phyloP scores from a whole-genome alignment of 1,140 invertebrate genomes.

The Chymomyza costata region DNA sequence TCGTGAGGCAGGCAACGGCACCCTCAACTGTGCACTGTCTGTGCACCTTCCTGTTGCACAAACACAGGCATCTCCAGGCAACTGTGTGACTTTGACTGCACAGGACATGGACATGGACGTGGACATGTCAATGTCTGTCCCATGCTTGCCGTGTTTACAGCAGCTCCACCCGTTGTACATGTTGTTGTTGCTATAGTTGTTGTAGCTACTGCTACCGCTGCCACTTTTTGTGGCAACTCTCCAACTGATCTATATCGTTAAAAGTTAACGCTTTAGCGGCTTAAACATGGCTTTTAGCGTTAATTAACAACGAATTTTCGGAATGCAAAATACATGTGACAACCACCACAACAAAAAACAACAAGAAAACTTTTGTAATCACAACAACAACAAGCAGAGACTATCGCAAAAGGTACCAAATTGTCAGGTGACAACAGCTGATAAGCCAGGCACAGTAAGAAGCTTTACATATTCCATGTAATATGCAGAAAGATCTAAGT shows the following conservation, averaged over 20 bases:
- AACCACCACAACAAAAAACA: slow-evolving; percentile 39
- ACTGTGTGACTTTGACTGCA: slow-evolving; percentile 44
- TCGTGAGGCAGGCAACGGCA: slow-evolving; percentile 43
- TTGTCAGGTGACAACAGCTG: too few species aligned
- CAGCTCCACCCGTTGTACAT: slow-evolving; percentile 7
- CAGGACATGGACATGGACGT: slow-evolving; percentile 56
- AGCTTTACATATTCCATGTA: too few species aligned
- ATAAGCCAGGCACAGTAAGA: slow-evolving; percentile 35
- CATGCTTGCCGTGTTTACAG: slow-evolving; percentile 1
- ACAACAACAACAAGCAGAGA: slow-evolving; percentile 12
- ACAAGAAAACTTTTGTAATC: slow-evolving; percentile 58
- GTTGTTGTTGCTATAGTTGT: slow-evolving; percentile 6
- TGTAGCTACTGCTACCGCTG: not conserved
- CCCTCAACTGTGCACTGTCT: slow-evolving; percentile 48
- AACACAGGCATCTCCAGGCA: not conserved
- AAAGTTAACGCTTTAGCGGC: slow-evolving; percentile 71
- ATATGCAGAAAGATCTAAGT: slow-evolving; percentile 1
- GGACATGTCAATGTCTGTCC: slow-evolving; percentile 62
- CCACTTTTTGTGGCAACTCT: slow-evolving; percentile 3
- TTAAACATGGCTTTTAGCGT: slow-evolving; percentile 73
- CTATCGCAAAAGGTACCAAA: slow-evolving; percentile 14
- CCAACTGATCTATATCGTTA: slow-evolving; percentile 59
- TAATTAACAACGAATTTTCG: slow-evolving; percentile 71
- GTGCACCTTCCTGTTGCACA: slow-evolving; percentile 21
- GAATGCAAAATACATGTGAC: slow-evolving; percentile 54